Conservation (phyloP, 1,140 invertebrate species). For the Lanistes nyassanus region DNA sequence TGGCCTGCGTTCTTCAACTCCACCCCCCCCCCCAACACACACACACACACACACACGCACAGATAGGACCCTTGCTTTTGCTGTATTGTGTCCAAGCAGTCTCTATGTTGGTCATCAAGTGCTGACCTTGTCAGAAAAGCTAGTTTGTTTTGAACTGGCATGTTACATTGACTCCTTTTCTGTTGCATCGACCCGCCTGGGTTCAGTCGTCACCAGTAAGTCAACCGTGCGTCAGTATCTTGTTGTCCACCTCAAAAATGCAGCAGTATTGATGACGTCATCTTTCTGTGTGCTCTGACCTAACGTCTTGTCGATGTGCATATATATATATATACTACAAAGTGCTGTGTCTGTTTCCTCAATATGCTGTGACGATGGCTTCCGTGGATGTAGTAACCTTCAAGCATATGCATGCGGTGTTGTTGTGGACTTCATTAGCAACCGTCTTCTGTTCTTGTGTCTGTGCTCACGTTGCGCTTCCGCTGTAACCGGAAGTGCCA, state of each 20-base stretch:
- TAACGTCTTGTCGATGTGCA: neutral
- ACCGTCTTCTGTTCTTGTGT: too few species aligned
- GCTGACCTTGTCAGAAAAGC: neutral
- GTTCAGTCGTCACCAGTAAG: slow-evolving; percentile 27
- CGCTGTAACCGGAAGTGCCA: too few species aligned
- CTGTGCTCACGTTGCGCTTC: too few species aligned
- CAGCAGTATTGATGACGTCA: neutral
- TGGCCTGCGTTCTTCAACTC: neutral
- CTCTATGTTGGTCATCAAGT: neutral
- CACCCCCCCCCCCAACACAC: neutral
- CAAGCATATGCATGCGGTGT: too few species aligned
- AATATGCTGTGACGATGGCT: too few species aligned
- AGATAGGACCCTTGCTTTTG: too few species aligned
- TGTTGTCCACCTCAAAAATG: neutral
- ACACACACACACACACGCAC: too few species aligned
- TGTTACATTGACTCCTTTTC: slow-evolving; percentile 18
- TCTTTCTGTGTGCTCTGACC: neutral
- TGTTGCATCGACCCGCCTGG: slow-evolving; percentile 18
- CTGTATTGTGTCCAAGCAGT: too few species aligned
- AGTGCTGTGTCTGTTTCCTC: neutral
- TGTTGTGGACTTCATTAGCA: too few species aligned
- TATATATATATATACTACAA: neutral
- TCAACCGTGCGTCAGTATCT: slow-evolving; percentile 13
- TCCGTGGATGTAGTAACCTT: neutral
- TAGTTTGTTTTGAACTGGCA: neutral